Evolutionary conservation across 37 sponge, comb jelly and placozoan genomes (phyloP).

Genomic region (Hormiphora californensis): DNA sequence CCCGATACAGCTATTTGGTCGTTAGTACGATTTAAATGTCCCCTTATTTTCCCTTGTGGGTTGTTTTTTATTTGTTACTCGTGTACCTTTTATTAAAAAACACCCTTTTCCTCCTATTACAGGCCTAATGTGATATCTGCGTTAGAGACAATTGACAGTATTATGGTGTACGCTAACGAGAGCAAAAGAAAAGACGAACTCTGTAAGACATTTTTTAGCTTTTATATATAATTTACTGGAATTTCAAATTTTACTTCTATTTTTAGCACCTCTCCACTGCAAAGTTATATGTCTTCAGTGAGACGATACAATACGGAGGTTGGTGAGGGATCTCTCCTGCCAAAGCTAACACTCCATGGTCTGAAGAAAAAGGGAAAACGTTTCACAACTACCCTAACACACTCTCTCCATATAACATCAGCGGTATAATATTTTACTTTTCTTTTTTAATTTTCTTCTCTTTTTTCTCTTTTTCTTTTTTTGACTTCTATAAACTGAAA

Average conservation of each 20-base stretch:
- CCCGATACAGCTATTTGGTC: too few species aligned
- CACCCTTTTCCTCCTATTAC: too few species aligned
- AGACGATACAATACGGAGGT: constrained; percentile 21
- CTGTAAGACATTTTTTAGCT: neutral
- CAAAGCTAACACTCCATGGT: constrained; percentile 44
- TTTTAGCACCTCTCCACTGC: neutral
- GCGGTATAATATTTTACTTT: too few species aligned
- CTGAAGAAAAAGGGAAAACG: constrained; percentile 49
- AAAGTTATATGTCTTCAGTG: neutral
- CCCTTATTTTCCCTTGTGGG: too few species aligned
- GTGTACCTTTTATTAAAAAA: too few species aligned
- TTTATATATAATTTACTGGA: neutral
- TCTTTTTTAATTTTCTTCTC: too few species aligned
- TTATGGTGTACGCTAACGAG: constrained; percentile 42
- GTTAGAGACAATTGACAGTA: neutral
- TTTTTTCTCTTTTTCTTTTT: too few species aligned
- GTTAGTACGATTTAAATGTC: too few species aligned
- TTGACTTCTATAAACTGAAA: too few species aligned
- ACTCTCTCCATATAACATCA: constrained; percentile 23
- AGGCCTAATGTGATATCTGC: constrained; percentile 37
- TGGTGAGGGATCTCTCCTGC: neutral
- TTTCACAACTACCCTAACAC: constrained; percentile 31
- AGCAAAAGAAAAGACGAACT: constrained; percentile 49
- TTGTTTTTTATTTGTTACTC: too few species aligned
- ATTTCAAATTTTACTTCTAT: neutral